Conservation (phyloP, 2,888 invertebrate genomes). For the Chelonus formosanus region DNA sequence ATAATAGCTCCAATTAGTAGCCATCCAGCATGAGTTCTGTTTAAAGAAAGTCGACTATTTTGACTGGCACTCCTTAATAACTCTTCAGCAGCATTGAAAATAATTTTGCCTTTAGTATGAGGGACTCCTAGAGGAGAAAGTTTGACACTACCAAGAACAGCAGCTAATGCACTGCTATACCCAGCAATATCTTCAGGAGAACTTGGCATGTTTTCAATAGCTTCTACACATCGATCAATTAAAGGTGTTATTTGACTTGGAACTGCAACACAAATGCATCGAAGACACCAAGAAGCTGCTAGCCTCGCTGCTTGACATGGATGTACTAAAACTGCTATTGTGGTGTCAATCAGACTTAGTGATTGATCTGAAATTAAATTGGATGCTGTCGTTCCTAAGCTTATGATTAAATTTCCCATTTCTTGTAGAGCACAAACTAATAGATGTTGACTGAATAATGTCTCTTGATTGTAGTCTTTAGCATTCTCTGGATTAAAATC, state of each 20-base stretch:
- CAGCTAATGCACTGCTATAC: slow-evolving; percentile 92
- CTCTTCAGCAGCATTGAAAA: slow-evolving; percentile 97
- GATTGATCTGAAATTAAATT: slow-evolving; percentile 90
- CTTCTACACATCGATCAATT: slow-evolving; percentile 87
- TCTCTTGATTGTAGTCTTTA: slow-evolving; percentile 90
- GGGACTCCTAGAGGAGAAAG: slow-evolving; percentile 93
- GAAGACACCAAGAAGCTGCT: slow-evolving; percentile 94
- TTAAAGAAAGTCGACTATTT: slow-evolving; percentile 92
- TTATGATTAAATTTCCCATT: slow-evolving; percentile 87
- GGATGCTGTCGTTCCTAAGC: slow-evolving; percentile 93
- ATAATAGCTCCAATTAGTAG: slow-evolving; percentile 95
- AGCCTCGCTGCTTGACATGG: slow-evolving; percentile 93
- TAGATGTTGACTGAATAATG: slow-evolving; percentile 88
- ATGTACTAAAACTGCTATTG: slow-evolving; percentile 87
- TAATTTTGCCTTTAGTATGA: slow-evolving; percentile 93
- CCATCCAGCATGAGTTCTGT: slow-evolving; percentile 98
- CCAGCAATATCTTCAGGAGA: slow-evolving; percentile 91
- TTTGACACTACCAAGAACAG: slow-evolving; percentile 90
- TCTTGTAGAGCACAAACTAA: slow-evolving; percentile 94
- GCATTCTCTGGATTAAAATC: slow-evolving; percentile 93
- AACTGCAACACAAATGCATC: slow-evolving; percentile 91
- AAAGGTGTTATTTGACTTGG: slow-evolving; percentile 94
- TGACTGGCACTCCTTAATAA: slow-evolving; percentile 94
- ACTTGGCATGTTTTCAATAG: slow-evolving; percentile 87
- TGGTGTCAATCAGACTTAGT: slow-evolving; percentile 81